Evolutionary conservation across 2,113 vertebrate genomes (phyloP).

Genomic region (Falco punctatus): DNA sequence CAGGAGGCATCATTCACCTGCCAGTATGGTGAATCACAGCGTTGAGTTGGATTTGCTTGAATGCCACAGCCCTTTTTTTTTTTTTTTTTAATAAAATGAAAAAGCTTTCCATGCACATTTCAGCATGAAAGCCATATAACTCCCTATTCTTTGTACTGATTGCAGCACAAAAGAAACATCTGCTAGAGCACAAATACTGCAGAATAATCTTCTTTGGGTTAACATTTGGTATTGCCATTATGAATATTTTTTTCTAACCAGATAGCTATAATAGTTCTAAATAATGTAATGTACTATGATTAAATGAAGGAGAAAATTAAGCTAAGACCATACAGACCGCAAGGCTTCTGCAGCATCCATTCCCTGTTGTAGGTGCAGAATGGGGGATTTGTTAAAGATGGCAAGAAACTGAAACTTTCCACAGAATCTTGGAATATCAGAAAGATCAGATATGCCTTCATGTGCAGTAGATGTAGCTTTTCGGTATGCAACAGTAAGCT

Average conservation of each 20-base stretch:
- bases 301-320: not conserved
- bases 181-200: not conserved
- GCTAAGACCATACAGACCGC: not conserved
- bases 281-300: not conserved
- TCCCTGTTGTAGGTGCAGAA: not conserved
- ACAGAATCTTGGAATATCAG: not conserved
- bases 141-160: not conserved
- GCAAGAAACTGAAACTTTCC: not conserved
- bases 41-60: not conserved
- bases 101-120: not conserved
- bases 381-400: not conserved
- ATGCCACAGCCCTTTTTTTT: not conserved
- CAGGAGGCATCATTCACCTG: not conserved
- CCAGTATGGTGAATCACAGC: not conserved
- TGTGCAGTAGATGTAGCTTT: not conserved
- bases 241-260: not conserved
- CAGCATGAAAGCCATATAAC: not conserved
- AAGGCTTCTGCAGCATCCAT: not conserved
- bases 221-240: not conserved
- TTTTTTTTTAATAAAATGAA: not conserved
- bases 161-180: not conserved
- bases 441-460: not conserved
- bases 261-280: not conserved
- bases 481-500: not conserved
- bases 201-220: not conserved